phyloP scores from a whole-genome alignment of 1,140 invertebrate genomes.

The Hydropsyche tenuis region DNA sequence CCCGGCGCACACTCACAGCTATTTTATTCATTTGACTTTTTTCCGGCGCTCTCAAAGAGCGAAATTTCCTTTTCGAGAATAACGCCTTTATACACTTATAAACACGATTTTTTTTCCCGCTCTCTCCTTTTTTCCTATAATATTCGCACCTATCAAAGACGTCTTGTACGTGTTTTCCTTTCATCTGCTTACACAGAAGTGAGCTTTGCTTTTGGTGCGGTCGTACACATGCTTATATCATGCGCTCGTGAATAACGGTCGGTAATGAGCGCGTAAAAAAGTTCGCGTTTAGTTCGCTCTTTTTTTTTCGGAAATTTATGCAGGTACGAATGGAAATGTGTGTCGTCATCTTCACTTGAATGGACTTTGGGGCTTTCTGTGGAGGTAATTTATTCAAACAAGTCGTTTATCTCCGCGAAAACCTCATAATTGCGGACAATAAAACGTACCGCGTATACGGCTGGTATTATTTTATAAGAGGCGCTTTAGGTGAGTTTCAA shows the following conservation, averaged over 20 bases:
- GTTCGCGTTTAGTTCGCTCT: background rate
- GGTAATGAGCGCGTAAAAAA: constrained; percentile 21
- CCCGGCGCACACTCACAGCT: background rate
- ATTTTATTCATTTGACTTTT: too few relatives aligned
- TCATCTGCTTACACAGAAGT: background rate
- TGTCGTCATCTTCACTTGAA: constrained; percentile 4
- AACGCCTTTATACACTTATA: too few relatives aligned
- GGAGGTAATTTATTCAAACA: constrained; percentile 38
- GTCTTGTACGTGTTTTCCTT: background rate
- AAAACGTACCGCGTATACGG: constrained; percentile 31
- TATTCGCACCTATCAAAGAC: constrained; percentile 11
- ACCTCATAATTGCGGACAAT: constrained; percentile 39
- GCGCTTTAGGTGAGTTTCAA: background rate
- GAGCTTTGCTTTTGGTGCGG: too few relatives aligned
- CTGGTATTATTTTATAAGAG: constrained; percentile 33
- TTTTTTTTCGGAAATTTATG: too few relatives aligned
- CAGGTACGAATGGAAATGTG: background rate
- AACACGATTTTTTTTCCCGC: too few relatives aligned
- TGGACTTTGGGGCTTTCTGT: constrained; percentile 7
- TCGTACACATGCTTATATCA: background rate
- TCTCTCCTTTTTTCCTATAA: too few relatives aligned
- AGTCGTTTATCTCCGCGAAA: constrained; percentile 39
- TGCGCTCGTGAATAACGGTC: background rate
- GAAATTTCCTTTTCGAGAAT: too few relatives aligned
- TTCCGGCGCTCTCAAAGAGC: too few relatives aligned